Percentiles rank a stretch among this genome's conserved stretches.
Evolutionary conservation across 2,797 vertebrate genomes (phyloP).

Genomic region (Decapterus maruadsi): DNA sequence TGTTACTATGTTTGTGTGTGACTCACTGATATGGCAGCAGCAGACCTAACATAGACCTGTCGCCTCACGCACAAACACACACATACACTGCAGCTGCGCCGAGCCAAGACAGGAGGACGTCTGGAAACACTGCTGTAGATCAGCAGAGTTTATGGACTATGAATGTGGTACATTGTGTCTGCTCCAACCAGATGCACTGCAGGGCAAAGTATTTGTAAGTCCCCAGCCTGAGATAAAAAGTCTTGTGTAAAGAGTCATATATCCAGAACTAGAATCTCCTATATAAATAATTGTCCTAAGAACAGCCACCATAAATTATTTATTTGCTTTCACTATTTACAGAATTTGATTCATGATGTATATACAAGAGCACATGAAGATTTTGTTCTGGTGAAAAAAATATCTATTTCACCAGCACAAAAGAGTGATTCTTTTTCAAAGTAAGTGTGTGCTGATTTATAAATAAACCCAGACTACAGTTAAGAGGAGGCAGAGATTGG

Average conservation of each 20-base stretch:
- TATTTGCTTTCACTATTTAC: slow-evolving; percentile 8
- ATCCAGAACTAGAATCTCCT: slow-evolving; percentile 8
- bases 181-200: slow-evolving; percentile 51
- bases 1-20: slow-evolving; percentile 43
- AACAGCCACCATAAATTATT: slow-evolving; percentile 6
- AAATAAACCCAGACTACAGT: neutral
- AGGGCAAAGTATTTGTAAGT: slow-evolving; percentile 53
- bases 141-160: slow-evolving; percentile 54
- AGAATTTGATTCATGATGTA: slow-evolving; percentile 9
- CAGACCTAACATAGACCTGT: slow-evolving; percentile 43
- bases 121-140: slow-evolving; percentile 41
- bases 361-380: neutral
- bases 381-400: neutral
- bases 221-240: slow-evolving; percentile 58
- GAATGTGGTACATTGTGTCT: slow-evolving; percentile 57
- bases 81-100: neutral
- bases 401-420: neutral
- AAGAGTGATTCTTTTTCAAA: neutral
- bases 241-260: slow-evolving; percentile 41
- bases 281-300: slow-evolving; percentile 3
- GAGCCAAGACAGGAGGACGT: slow-evolving; percentile 31
- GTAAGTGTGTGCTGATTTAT: neutral
- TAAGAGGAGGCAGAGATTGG: neutral
- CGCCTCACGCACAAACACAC: slow-evolving; percentile 10
- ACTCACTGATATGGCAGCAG: slow-evolving; percentile 62